Evolutionary conservation across 2,113 vertebrate genomes (phyloP).

Genomic region (Phaethornis superciliosus): DNA sequence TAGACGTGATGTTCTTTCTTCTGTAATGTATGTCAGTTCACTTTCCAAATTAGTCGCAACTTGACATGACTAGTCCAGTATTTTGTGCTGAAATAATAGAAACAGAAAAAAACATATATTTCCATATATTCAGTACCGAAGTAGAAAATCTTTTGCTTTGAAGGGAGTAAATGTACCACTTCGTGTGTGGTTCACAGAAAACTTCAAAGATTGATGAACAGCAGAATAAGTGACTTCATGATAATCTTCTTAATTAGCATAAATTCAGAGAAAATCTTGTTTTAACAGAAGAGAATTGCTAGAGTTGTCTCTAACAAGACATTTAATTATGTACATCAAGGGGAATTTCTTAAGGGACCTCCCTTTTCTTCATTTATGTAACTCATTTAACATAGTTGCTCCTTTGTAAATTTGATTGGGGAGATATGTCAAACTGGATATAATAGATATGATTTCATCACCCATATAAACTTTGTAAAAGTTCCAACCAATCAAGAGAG

Average conservation of each 20-base stretch:
- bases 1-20: neutral
- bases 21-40: neutral
- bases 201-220: conserved; percentile 36
- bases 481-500: conserved; percentile 16
- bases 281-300: conserved; percentile 52
- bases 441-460: conserved; percentile 60
- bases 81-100: neutral
- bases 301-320: conserved; percentile 62
- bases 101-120: neutral
- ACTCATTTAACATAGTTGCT: conserved; percentile 45
- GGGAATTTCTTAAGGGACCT: conserved; percentile 62
- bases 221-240: conserved; percentile 44
- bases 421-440: conserved; percentile 43
- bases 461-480: conserved; percentile 10
- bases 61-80: neutral
- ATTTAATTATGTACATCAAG: conserved; percentile 69
- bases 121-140: neutral
- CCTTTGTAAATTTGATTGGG: conserved; percentile 46
- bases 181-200: conserved; percentile 14
- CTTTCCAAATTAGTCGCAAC: neutral
- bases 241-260: conserved; percentile 54
- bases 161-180: neutral
- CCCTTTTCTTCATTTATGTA: conserved; percentile 43
- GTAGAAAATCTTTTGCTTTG: neutral
- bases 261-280: conserved; percentile 67